Conservation (phyloP, 2,888 invertebrate genomes). For the Eudasyphora cyanicolor region DNA sequence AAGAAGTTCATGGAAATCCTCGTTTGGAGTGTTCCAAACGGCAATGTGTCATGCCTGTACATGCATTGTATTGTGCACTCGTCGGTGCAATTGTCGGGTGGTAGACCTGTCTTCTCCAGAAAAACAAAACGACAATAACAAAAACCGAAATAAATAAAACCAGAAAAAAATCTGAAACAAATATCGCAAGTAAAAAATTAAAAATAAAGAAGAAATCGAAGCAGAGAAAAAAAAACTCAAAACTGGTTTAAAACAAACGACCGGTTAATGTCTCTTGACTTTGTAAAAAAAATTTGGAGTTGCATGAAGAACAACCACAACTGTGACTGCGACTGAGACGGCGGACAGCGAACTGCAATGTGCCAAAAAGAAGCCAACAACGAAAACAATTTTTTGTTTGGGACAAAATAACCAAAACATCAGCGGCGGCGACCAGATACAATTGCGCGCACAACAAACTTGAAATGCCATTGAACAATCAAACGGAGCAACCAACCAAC, state of each 20-base stretch:
- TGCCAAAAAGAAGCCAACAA: slow-evolving; percentile 48
- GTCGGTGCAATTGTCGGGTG: slow-evolving; percentile 52
- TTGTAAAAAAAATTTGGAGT: slow-evolving; percentile 47
- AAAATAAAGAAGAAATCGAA: neutral
- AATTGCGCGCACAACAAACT: slow-evolving; percentile 67
- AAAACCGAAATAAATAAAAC: slow-evolving; percentile 21
- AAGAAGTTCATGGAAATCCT: slow-evolving; percentile 62
- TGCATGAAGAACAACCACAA: neutral
- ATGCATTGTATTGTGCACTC: slow-evolving; percentile 50
- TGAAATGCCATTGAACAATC: slow-evolving; percentile 68
- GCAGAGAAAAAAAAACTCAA: slow-evolving; percentile 10
- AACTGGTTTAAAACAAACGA: slow-evolving; percentile 62
- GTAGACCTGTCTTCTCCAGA: slow-evolving; percentile 63
- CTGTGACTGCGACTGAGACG: slow-evolving; percentile 18
- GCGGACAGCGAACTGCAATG: slow-evolving; percentile 51
- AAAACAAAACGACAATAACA: slow-evolving; percentile 20
- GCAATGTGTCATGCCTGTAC: slow-evolving; percentile 13
- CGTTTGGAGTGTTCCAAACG: neutral
- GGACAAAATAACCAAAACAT: slow-evolving; percentile 56
- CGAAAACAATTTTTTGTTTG: slow-evolving; percentile 42
- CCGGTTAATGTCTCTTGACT: slow-evolving; percentile 67
- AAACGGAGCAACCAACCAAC: slow-evolving; percentile 47
- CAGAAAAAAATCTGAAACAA: slow-evolving; percentile 46
- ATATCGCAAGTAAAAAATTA: neutral
- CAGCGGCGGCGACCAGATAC: slow-evolving; percentile 62